Evolutionary conservation across 1,140 invertebrate genomes (phyloP).

Genomic region (Zophobas atratus): DNA sequence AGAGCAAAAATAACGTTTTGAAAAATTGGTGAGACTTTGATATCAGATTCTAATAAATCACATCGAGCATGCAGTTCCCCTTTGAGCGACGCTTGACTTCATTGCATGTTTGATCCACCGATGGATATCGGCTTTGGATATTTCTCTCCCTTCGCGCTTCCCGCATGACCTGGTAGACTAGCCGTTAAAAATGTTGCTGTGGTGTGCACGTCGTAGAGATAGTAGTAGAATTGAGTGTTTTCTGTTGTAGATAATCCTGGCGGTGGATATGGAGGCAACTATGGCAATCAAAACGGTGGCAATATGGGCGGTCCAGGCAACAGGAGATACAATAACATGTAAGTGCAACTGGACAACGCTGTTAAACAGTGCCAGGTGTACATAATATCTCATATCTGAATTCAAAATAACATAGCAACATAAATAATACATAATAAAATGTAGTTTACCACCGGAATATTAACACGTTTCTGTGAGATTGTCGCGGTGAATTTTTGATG

Average conservation of each 20-base stretch:
- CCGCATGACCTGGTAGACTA: not conserved
- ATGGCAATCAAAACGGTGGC: conserved; percentile 67
- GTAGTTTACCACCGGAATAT: conserved; percentile 40
- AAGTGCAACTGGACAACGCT: conserved; percentile 58
- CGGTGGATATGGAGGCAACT: conserved; percentile 65
- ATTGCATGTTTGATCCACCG: conserved; percentile 26
- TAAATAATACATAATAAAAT: conserved; percentile 26
- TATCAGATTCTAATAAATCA: not conserved
- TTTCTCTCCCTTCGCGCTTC: not conserved
- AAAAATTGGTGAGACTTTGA: too few relatives aligned
- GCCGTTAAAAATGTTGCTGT: conserved; percentile 47
- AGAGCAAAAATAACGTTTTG: too few relatives aligned
- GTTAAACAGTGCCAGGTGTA: conserved; percentile 51
- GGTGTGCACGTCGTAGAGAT: conserved; percentile 45
- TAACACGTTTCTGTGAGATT: conserved; percentile 35
- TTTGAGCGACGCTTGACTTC: conserved; percentile 18
- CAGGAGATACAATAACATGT: conserved; percentile 64
- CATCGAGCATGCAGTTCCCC: conserved; percentile 2
- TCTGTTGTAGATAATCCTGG: conserved; percentile 66
- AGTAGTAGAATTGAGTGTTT: conserved; percentile 44
- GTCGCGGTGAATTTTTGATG: conserved; percentile 20
- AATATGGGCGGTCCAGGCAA: conserved; percentile 71
- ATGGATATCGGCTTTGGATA: conserved; percentile 14
- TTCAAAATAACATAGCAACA: conserved; percentile 23
- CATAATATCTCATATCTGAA: conserved; percentile 32